phyloP scores from a whole-genome alignment of 2,888 invertebrate genomes.

The Anorthoa munda region DNA sequence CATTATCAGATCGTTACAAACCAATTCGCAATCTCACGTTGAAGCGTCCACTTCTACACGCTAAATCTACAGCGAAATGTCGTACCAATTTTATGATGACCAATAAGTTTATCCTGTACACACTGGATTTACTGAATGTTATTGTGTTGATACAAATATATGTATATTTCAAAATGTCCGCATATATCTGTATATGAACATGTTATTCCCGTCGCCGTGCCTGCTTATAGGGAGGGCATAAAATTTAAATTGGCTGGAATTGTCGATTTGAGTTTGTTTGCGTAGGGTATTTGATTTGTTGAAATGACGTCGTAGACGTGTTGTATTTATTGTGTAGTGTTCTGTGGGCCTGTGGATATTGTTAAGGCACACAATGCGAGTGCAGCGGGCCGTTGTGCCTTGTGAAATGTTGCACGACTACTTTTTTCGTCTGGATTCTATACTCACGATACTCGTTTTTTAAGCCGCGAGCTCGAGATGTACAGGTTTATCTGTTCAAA shows the following conservation, averaged over 20 bases:
- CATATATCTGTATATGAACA: conserved; percentile 63
- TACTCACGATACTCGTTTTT: conserved; percentile 90
- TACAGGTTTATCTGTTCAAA: conserved; percentile 91
- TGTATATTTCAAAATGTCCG: conserved; percentile 49
- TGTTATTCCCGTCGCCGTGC: conserved; percentile 70
- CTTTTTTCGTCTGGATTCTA: conserved; percentile 91
- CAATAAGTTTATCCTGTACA: conserved; percentile 37
- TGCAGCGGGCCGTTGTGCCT: conserved; percentile 90
- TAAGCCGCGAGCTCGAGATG: conserved; percentile 89
- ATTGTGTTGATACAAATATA: conserved; percentile 43
- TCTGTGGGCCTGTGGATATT: conserved; percentile 86
- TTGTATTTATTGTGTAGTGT: conserved; percentile 86
- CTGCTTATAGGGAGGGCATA: conserved; percentile 76
- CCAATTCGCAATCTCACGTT: conserved; percentile 1
- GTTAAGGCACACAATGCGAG: conserved; percentile 89
- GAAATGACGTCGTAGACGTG: conserved; percentile 84
- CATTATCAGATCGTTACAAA: not conserved
- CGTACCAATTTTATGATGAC: conserved; percentile 30
- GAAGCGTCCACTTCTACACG: conserved; percentile 10
- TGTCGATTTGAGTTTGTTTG: conserved; percentile 85
- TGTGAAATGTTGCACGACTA: conserved; percentile 91
- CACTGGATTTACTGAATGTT: conserved; percentile 37
- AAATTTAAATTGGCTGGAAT: conserved; percentile 85
- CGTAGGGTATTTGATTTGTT: conserved; percentile 86
- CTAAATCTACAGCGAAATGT: not conserved